Percentiles rank a stretch among this genome's conserved stretches.
Evolutionary conservation across 2,113 vertebrate species (phyloP).

Genomic region (Ascaphus truei): DNA sequence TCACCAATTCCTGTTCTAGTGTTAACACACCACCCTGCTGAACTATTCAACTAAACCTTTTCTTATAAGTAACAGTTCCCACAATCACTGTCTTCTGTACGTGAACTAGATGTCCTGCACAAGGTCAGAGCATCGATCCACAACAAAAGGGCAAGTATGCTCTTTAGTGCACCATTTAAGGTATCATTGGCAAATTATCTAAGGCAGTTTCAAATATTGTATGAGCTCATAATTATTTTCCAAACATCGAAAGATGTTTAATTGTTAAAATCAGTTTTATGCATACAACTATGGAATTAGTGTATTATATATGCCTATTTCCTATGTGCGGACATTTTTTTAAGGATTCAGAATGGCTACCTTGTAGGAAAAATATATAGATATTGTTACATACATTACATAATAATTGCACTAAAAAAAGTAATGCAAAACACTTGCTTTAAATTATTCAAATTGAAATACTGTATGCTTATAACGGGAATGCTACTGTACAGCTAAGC

Average conservation of each 20-base stretch:
- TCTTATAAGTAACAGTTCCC: constrained; percentile 15
- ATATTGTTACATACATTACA: too few species aligned
- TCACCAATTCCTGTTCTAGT: constrained; percentile 19
- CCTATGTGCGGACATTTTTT: too few species aligned
- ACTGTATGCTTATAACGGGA: too few species aligned
- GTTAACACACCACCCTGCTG: constrained; percentile 26
- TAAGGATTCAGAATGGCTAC: too few species aligned
- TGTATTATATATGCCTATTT: too few species aligned
- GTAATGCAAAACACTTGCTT: too few species aligned
- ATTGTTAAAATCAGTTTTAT: too few species aligned
- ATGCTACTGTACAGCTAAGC: too few species aligned
- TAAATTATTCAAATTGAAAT: too few species aligned
- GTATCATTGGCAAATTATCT: constrained; percentile 11
- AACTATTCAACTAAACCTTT: constrained; percentile 25
- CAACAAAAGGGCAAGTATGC: constrained; percentile 3
- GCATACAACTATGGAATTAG: too few species aligned
- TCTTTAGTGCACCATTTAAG: neutral
- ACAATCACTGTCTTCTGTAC: constrained; percentile 23
- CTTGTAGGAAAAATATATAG: too few species aligned
- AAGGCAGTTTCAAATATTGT: neutral
- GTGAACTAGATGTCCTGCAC: neutral
- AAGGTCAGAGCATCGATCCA: neutral
- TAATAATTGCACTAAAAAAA: too few species aligned
- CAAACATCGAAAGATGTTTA: neutral
- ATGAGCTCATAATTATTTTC: constrained; percentile 7